Base-by-base conservation (phyloP, 2,797 vertebrate genomes). In the Prunella strophiata region DNA sequence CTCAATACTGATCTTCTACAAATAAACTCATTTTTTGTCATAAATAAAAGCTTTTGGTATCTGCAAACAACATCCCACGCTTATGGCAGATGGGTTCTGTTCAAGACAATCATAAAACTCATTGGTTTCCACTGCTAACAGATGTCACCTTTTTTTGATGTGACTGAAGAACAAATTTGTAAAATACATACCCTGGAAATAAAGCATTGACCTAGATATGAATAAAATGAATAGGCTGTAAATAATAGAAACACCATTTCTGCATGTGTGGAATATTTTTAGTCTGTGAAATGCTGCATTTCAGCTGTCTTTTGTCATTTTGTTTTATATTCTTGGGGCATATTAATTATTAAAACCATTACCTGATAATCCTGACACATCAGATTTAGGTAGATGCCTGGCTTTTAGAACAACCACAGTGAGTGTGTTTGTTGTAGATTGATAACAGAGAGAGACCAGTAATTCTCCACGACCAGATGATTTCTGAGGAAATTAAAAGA, bases 341-440 rank as follows among this genome's bases (percentile, higher is more conserved):
- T 20, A 65, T 71, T 85, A 10, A 47, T 85, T 73, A 89, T 29
- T 76, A 85, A 97, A 93, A 63, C 43, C 62, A 96, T 97, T 97
- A 99, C 99, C 99, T 98, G 98, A 99, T 82, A 99, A 98, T 94
- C 98, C 98, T n/a, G 98, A 98, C 93, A 98, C 98, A 91, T 99
- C 99, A 48, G 98, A 98, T 97, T 99, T 99, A 72, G 99, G 99
- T 91, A 99, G 98, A 93, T 99, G 99, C n/a, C 99, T 98, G 38
- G 99, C 99, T 98, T 99, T 99, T 92, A 99, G 98, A 79, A 99
- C 99, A 88, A 99, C 99, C 87, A 99, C 99, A 27, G 99, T 99
- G 93, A 99, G 98, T 16, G 99, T 99, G 89, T 99, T 99, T 92
- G 99, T 99, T 89, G 99, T 99, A 72, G 99, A 99, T 96, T 99